Conservation (phyloP, 35 echinoderm and acorn worm genomes). For the Lytechinus variegatus region DNA sequence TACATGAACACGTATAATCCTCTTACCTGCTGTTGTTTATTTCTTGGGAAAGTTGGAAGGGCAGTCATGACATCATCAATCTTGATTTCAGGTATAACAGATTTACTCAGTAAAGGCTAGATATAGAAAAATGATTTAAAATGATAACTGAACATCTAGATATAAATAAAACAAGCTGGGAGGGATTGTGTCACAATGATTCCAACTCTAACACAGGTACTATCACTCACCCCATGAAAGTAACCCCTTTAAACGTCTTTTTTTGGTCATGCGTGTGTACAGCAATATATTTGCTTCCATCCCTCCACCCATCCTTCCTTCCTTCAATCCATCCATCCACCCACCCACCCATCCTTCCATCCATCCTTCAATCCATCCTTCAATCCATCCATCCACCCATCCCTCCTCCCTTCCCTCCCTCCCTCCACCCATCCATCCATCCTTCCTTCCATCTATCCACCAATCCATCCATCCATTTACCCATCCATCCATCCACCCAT, state of each 20-base stretch:
- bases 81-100: slow-evolving; percentile 67
- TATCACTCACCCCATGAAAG: no score
- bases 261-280: no score
- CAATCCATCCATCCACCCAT: no score
- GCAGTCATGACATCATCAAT: slow-evolving; percentile 68
- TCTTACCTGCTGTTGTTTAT: slow-evolving; percentile 90
- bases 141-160: background rate
- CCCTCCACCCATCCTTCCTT: no score
- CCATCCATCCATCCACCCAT: no score
- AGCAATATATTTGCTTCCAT: no score
- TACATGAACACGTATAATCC: background rate
- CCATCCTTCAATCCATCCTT: no score
- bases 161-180: background rate
- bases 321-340: no score
- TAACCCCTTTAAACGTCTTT: no score
- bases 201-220: no score
- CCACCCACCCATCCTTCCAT: no score
- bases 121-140: background rate
- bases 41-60: slow-evolving; percentile 75
- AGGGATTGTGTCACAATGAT: background rate
- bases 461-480: no score
- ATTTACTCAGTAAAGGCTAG: slow-evolving; percentile 73
- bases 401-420: background rate
- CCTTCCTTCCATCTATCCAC: background rate
- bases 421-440: background rate